A percentile compares a stretch with the other conserved stretches of the same genome.
These are phyloP conservation scores for Craterocephalus amniculus DNA, from an alignment of 2,797 vertebrate species.

Conservation along the genomic window DNA sequence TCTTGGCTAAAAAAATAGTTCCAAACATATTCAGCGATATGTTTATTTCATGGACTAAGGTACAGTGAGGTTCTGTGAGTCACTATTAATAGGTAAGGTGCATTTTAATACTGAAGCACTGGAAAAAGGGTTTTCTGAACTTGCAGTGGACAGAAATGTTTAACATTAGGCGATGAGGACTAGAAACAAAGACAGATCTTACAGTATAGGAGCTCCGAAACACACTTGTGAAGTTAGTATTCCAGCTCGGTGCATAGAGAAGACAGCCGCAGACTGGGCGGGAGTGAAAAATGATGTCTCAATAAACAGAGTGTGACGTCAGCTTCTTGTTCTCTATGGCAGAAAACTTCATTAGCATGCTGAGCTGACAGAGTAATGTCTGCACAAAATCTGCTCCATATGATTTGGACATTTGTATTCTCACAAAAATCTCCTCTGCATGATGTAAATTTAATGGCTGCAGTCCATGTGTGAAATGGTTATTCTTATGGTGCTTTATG, in stretches of 20 bases:
- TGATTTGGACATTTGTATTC: conserved; percentile 2
- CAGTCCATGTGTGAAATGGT: background rate
- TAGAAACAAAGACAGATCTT: background rate
- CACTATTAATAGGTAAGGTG: background rate
- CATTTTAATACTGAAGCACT: background rate
- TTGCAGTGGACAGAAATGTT: background rate
- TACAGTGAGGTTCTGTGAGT: background rate
- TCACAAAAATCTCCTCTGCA: conserved; percentile 4
- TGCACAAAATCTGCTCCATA: background rate
- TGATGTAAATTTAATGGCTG: conserved; percentile 3
- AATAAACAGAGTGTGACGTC: background rate
- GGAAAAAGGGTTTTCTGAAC: background rate
- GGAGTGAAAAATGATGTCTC: background rate
- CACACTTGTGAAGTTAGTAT: background rate
- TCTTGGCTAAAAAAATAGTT: background rate
- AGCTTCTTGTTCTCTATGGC: background rate
- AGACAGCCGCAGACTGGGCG: background rate
- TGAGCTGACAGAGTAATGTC: background rate
- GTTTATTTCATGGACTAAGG: background rate
- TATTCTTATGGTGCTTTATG: conserved; percentile 12
- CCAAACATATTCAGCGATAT: background rate
- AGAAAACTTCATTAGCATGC: conserved; percentile 3
- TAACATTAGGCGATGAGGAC: background rate
- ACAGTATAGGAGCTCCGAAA: background rate
- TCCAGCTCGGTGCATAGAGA: background rate